phyloP scores from a whole-genome alignment of 2,797 vertebrate species.

The Syngnathus acus region DNA sequence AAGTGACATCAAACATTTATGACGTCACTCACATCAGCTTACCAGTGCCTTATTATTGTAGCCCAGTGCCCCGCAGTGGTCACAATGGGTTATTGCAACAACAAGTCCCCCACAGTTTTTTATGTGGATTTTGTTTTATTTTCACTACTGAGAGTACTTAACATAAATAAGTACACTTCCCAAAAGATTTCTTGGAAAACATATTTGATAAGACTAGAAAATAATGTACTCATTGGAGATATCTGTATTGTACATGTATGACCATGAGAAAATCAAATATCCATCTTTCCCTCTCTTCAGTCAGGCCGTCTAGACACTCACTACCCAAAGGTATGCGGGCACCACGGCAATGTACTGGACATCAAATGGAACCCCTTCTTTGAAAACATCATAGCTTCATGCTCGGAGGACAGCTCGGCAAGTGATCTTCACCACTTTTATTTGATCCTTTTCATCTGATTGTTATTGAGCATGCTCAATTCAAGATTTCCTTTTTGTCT shows the following conservation, averaged over 20 bases:
- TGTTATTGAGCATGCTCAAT: neutral
- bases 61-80: conserved; percentile 64
- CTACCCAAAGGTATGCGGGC: conserved; percentile 90
- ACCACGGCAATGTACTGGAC: conserved; percentile 94
- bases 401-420: conserved; percentile 93
- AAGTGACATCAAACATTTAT: conserved; percentile 65
- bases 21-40: conserved; percentile 39
- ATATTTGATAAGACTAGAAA: no score
- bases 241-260: neutral
- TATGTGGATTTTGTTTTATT: neutral
- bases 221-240: neutral
- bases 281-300: conserved; percentile 54
- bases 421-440: conserved; percentile 43
- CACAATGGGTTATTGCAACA: conserved; percentile 47
- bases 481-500: neutral
- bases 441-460: neutral
- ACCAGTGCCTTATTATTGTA: conserved; percentile 19
- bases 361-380: conserved; percentile 99
- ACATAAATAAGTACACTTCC: neutral
- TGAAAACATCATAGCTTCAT: conserved; percentile 93
- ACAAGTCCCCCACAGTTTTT: conserved; percentile 6
- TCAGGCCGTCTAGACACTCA: conserved; percentile 88
- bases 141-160: neutral
- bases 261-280: neutral
- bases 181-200: neutral